A percentile compares a stretch with the other conserved stretches of the same genome.
phyloP scores from a whole-genome alignment of 2,888 invertebrate species.

The Ochlodes sylvanus region DNA sequence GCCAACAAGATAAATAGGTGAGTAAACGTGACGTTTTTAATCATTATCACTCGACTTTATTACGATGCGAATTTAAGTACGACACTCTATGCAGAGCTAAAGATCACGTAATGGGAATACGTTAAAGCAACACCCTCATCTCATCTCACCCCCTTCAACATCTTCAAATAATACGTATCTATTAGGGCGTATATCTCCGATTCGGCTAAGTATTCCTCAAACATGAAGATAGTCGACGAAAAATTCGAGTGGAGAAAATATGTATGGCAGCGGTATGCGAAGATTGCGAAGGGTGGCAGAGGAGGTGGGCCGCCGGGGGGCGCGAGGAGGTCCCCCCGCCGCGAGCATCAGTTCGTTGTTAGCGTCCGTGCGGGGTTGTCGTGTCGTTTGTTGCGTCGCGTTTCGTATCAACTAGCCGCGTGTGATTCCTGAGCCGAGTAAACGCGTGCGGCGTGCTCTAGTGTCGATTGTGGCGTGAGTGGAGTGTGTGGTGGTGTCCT shows the following conservation, averaged over 20 bases:
- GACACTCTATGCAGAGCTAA: constrained; percentile 17
- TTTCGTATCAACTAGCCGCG: constrained; percentile 59
- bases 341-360: constrained; percentile 66
- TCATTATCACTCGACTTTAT: background rate
- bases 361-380: constrained; percentile 52
- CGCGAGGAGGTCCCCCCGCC: constrained; percentile 60
- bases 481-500: constrained; percentile 77
- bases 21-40: background rate
- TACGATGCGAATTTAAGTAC: constrained; percentile 21
- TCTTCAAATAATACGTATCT: constrained; percentile 81
- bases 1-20: background rate
- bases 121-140: constrained; percentile 40
- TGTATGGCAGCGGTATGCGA: constrained; percentile 70
- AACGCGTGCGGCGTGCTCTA: constrained; percentile 58
- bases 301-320: constrained; percentile 56
- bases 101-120: constrained; percentile 32
- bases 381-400: constrained; percentile 53
- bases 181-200: constrained; percentile 82
- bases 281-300: constrained; percentile 68
- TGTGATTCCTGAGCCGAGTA: constrained; percentile 67
- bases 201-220: constrained; percentile 83
- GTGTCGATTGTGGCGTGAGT: constrained; percentile 72
- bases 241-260: constrained; percentile 83
- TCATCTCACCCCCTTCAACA: constrained; percentile 56
- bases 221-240: constrained; percentile 83